phyloP scores from a whole-genome alignment of 2,888 invertebrate species.

The Corbicula japonica region DNA sequence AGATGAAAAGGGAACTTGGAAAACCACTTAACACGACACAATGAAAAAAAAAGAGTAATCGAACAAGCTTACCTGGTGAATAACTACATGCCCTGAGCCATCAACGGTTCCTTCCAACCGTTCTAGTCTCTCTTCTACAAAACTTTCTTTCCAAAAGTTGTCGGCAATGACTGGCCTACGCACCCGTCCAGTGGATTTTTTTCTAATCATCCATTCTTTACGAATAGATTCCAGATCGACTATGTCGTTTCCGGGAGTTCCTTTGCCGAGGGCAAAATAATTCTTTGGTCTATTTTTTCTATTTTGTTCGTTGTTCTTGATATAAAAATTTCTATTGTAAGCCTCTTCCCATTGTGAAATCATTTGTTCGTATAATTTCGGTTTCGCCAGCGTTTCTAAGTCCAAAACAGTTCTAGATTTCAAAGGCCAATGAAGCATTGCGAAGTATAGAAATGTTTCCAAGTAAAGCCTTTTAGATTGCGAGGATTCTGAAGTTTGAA shows the following conservation, averaged over 20 bases:
- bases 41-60: too few relatives aligned
- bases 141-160: slow-evolving; percentile 38
- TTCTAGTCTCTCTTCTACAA: slow-evolving; percentile 29
- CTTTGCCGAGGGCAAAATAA: slow-evolving; percentile 47
- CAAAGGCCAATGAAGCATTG: slow-evolving; percentile 51
- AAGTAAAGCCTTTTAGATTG: slow-evolving; percentile 23
- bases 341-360: slow-evolving; percentile 37
- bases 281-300: slow-evolving; percentile 45
- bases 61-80: too few relatives aligned
- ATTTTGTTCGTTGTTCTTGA: slow-evolving; percentile 12
- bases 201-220: slow-evolving; percentile 28
- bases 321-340: slow-evolving; percentile 31
- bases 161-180: slow-evolving; percentile 37
- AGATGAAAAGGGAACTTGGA: too few relatives aligned
- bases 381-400: slow-evolving; percentile 4
- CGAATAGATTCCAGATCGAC: slow-evolving; percentile 42
- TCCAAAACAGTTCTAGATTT: slow-evolving; percentile 9
- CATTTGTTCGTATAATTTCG: slow-evolving; percentile 2
- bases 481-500: slow-evolving; percentile 1
- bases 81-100: slow-evolving; percentile 27
- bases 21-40: too few relatives aligned
- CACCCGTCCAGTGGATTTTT: slow-evolving; percentile 18
- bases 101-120: slow-evolving; percentile 43
- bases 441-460: slow-evolving; percentile 41
- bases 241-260: slow-evolving; percentile 42